Base-by-base conservation (phyloP, 2,888 invertebrate species). In the Synergus umbraculus region DNA sequence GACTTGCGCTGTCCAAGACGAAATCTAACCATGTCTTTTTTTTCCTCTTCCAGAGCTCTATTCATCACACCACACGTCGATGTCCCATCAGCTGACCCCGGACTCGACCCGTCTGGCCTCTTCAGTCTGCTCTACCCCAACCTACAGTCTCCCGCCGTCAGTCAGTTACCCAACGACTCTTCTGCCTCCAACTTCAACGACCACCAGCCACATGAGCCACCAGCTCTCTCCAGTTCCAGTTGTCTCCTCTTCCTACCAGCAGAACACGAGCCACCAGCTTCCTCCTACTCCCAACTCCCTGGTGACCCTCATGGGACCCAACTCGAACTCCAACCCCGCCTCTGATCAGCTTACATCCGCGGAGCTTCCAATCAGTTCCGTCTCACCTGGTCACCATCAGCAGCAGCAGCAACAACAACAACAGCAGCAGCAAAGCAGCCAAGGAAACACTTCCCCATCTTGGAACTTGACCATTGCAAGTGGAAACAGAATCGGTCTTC, bases 161-260 rank as follows among this genome's bases (percentile, higher is more conserved):
- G 95, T 95, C 86, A 90, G 94, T 4, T 92, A 92, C 80, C 89
- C 92, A 43, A 87, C 89, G 12, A 84, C 92, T 0, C 83, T 92
- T 3, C 84, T 92, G 8, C 89, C 91, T 12, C 87, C 92, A 0
- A 88, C 86, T 89, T 94, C 90, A 93, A 95, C 86, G 93, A 94
- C 90, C 93, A 94, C 81, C 3, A 94, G 80, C 93, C 95, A 66
- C 92, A 89, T 95, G 90, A 91, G 93, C 60, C 92, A 92, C 79
- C 91, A 92, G 77, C 84, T 89, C 15, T 88, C 92, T 0, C 85
- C 90, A 4, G 87, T 87, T 4, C 82, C 89, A 1, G 87, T 89
- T 0, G 94, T 90, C 92, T 94, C 87, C 87, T 95, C 89, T 92
- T 93, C 89, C 93, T 90, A 95, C 60, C 93, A 95, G 54, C 90